These are phyloP conservation scores for Noctilio leporinus DNA, from an alignment of 2,113 vertebrate genomes.

Conservation along the genomic window DNA sequence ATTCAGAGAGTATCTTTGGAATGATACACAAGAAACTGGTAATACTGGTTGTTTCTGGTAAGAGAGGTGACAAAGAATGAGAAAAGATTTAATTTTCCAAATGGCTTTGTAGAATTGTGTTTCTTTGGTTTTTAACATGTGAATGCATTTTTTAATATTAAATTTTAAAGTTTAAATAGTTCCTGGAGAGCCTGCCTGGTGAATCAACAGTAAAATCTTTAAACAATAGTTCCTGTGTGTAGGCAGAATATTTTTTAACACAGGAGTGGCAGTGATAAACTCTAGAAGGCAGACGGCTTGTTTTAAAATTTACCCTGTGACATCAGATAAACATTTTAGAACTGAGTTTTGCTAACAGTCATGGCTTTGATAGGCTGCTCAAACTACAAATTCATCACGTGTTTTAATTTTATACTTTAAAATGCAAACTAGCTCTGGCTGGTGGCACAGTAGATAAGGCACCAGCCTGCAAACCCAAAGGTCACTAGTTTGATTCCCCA, in stretches of 20 bases:
- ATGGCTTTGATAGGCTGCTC: not conserved
- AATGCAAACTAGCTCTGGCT: not conserved
- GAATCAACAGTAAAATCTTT: conserved; percentile 40
- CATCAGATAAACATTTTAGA: conserved; percentile 24
- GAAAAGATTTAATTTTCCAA: not conserved
- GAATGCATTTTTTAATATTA: not conserved
- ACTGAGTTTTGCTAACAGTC: not conserved
- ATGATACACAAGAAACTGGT: not conserved
- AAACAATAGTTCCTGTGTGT: conserved; percentile 46
- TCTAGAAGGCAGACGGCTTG: conserved; percentile 28
- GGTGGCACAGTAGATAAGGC: too few species aligned
- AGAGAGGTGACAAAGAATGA: not conserved
- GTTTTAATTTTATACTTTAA: conserved; percentile 31
- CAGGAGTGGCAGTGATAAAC: conserved; percentile 31
- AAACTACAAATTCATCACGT: not conserved
- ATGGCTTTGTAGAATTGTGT: not conserved
- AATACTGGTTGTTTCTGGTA: not conserved
- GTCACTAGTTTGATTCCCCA: too few species aligned
- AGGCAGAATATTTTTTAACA: conserved; percentile 17
- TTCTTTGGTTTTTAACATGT: not conserved
- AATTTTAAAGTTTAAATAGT: conserved; percentile 30
- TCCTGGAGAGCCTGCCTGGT: conserved; percentile 25
- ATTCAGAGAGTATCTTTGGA: not conserved
- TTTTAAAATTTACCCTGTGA: conserved; percentile 41
- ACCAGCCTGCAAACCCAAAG: too few species aligned